phyloP scores from a whole-genome alignment of 1,140 invertebrate species.

The Ceratosolen fusciceps region DNA sequence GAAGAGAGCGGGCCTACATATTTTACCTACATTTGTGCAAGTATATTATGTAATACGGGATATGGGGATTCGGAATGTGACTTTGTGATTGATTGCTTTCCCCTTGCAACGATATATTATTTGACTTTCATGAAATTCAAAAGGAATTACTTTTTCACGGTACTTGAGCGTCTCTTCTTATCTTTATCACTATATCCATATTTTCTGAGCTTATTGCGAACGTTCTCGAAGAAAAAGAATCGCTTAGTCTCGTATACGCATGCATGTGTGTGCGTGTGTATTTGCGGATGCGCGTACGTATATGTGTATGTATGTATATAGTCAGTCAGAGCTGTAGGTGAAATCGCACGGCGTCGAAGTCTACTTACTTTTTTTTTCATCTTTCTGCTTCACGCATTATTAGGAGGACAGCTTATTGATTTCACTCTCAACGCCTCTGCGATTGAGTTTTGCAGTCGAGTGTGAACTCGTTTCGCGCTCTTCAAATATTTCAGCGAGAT shows the following conservation, averaged over 20 bases:
- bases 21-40: no score
- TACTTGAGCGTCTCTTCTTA: neutral
- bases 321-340: neutral
- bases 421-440: constrained; percentile 3
- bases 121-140: constrained; percentile 19
- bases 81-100: no score
- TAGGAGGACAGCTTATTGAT: neutral
- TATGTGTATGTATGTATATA: no score
- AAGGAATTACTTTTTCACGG: constrained; percentile 20
- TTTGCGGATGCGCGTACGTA: no score
- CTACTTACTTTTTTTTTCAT: neutral
- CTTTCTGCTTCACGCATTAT: neutral
- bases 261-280: no score
- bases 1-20: no score
- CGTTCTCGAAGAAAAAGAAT: neutral
- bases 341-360: neutral
- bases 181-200: neutral
- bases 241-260: neutral
- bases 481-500: constrained; percentile 4
- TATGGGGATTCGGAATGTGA: no score
- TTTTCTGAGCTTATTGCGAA: neutral
- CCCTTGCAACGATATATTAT: no score
- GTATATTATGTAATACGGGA: no score
- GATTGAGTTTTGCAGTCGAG: constrained; percentile 11
- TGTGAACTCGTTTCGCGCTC: constrained; percentile 23